phyloP scores from a whole-genome alignment of 1,140 invertebrate genomes.

The Drosophila lacteicornis region DNA sequence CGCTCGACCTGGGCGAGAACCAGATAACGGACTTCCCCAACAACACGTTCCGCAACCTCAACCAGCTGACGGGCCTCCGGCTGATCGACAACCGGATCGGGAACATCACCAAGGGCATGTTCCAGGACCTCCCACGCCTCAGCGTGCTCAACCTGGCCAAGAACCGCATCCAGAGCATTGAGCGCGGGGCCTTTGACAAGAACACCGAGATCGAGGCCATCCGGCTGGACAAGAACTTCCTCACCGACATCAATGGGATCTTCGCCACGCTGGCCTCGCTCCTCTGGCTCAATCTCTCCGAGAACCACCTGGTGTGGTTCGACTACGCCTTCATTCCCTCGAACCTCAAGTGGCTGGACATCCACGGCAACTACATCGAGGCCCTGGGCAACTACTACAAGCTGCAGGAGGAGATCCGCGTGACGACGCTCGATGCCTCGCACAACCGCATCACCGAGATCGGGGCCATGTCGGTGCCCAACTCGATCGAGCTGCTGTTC shows the following conservation, averaged over 20 bases:
- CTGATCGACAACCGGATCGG: conserved; percentile 93
- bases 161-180: conserved; percentile 91
- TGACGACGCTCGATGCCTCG: conserved; percentile 91
- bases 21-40: conserved; percentile 90
- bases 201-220: conserved; percentile 92
- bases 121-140: conserved; percentile 89
- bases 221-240: conserved; percentile 91
- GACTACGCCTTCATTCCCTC: conserved; percentile 92
- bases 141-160: conserved; percentile 93
- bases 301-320: conserved; percentile 92
- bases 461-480: conserved; percentile 89
- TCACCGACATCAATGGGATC: conserved; percentile 91
- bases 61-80: conserved; percentile 91
- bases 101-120: conserved; percentile 90
- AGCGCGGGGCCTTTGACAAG: conserved; percentile 90
- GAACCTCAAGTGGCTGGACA: conserved; percentile 92
- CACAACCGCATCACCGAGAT: conserved; percentile 91
- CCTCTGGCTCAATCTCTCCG: conserved; percentile 93
- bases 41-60: conserved; percentile 90
- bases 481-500: conserved; percentile 92
- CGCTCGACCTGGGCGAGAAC: conserved; percentile 93
- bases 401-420: conserved; percentile 87
- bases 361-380: conserved; percentile 92
- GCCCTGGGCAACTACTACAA: conserved; percentile 91
- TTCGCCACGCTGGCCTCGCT: conserved; percentile 91